Evolutionary conservation across 2,797 vertebrate genomes (phyloP).

Genomic region (Enteromius treurensis): DNA sequence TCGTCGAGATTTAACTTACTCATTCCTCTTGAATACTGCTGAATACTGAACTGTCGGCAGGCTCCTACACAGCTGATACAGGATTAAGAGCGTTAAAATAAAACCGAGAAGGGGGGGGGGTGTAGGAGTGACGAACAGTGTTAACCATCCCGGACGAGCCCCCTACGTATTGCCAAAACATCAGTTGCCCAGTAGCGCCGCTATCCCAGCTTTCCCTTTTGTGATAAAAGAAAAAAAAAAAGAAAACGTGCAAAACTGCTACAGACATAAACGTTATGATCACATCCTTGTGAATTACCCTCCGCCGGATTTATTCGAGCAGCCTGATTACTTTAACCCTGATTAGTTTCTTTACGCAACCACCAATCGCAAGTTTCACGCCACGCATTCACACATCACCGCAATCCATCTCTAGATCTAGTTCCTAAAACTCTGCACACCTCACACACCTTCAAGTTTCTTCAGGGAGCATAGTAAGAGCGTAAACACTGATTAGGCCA

Average conservation of each 20-base stretch:
- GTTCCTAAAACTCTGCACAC: slow-evolving; percentile 19
- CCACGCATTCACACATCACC: background rate
- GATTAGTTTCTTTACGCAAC: slow-evolving; percentile 24
- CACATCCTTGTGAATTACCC: slow-evolving; percentile 6
- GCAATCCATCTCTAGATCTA: background rate
- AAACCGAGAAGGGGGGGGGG: slow-evolving; percentile 48
- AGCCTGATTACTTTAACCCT: slow-evolving; percentile 15
- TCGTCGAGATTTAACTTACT: slow-evolving; percentile 72
- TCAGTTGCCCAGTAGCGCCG: slow-evolving; percentile 75
- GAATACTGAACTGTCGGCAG: slow-evolving; percentile 87
- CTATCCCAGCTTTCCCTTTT: slow-evolving; percentile 74
- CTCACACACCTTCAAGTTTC: slow-evolving; percentile 36
- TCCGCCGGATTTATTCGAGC: slow-evolving; percentile 4
- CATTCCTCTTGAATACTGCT: slow-evolving; percentile 68
- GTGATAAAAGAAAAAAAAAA: background rate
- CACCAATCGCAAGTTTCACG: slow-evolving; percentile 23
- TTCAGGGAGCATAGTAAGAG: slow-evolving; percentile 37
- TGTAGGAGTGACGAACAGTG: slow-evolving; percentile 62
- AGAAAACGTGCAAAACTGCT: slow-evolving; percentile 6
- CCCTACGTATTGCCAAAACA: slow-evolving; percentile 66
- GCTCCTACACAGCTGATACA: slow-evolving; percentile 75
- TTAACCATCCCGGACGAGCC: slow-evolving; percentile 73
- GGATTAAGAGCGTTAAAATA: slow-evolving; percentile 60
- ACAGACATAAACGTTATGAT: slow-evolving; percentile 24
- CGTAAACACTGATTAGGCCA: slow-evolving; percentile 38